Conservation (phyloP, 2,888 invertebrate species). For the Aphrophora alni region DNA sequence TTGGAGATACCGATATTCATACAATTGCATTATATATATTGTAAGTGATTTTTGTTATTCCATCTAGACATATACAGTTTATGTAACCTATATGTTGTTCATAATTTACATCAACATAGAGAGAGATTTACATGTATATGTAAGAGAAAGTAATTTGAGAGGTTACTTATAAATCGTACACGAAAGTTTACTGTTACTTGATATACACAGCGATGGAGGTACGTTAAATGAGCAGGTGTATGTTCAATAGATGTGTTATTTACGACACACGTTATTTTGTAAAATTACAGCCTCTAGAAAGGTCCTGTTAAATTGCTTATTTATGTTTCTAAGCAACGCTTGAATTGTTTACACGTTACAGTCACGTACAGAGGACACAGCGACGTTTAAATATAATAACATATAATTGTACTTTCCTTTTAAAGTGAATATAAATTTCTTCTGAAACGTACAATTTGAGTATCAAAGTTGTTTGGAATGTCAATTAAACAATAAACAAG, state of each 20-base stretch:
- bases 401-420: background rate
- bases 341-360: background rate
- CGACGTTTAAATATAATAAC: background rate
- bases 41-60: no score
- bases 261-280: background rate
- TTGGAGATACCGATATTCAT: no score
- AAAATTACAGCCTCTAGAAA: background rate
- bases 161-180: no score
- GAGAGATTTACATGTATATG: no score
- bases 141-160: no score
- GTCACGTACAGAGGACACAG: background rate
- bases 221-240: background rate
- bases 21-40: no score
- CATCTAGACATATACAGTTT: no score
- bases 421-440: background rate
- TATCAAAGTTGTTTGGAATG: background rate
- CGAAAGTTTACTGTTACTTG: no score
- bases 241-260: background rate
- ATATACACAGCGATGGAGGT: background rate
- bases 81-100: no score
- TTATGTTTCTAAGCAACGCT: constrained; percentile 2
- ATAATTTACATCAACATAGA: no score
- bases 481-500: background rate
- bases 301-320: background rate
- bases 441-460: background rate